Percentiles rank a stretch among this genome's conserved stretches.
Evolutionary conservation across 1,140 invertebrate species (phyloP).

Genomic region (Piezodorus guildinii): DNA sequence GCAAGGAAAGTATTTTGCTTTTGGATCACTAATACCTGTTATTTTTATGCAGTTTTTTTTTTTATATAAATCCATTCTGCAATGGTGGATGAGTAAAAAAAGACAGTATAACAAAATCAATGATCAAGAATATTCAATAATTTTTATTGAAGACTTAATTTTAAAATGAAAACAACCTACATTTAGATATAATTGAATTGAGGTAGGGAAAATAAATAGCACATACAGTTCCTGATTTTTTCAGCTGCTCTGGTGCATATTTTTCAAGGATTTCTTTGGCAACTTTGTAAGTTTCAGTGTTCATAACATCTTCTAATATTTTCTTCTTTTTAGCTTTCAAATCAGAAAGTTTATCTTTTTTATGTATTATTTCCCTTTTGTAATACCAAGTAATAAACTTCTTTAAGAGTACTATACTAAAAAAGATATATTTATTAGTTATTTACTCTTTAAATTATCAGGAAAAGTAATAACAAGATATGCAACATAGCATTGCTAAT

Average conservation of each 20-base stretch:
- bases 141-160: background rate
- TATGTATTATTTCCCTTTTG: constrained; percentile 65
- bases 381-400: constrained; percentile 77
- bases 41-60: too few relatives aligned
- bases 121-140: background rate
- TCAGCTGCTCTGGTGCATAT: constrained; percentile 59
- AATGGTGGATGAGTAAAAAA: too few relatives aligned
- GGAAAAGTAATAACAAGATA: background rate
- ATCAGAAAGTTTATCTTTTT: constrained; percentile 58
- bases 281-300: constrained; percentile 95
- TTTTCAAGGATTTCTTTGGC: constrained; percentile 84
- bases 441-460: background rate
- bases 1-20: too few relatives aligned
- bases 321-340: constrained; percentile 73
- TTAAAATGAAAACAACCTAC: too few relatives aligned
- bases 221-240: constrained; percentile 18
- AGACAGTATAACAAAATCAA: too few relatives aligned
- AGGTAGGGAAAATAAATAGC: background rate
- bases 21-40: too few relatives aligned
- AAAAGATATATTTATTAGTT: constrained; percentile 32
- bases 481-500: constrained; percentile 9
- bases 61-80: too few relatives aligned
- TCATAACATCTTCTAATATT: constrained; percentile 90
- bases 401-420: constrained; percentile 67
- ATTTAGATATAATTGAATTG: background rate